Conservation (phyloP, 2,888 invertebrate genomes). For the Hypena proboscidalis region DNA sequence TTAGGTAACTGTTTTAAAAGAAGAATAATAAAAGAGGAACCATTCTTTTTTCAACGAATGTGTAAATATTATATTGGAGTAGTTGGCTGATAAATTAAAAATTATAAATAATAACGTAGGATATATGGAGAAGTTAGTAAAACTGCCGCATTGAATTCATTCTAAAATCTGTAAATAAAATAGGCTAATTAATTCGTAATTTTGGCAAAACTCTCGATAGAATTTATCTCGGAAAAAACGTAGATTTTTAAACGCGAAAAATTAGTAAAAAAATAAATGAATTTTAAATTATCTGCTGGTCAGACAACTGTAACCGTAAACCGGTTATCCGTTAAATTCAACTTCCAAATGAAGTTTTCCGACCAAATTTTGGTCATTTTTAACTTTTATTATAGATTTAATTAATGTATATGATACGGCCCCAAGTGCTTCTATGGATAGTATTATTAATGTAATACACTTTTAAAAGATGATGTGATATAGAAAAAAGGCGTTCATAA, state of each 20-base stretch:
- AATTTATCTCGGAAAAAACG: slow-evolving; percentile 28
- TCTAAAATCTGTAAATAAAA: slow-evolving; percentile 41
- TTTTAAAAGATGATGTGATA: slow-evolving; percentile 19
- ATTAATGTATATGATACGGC: slow-evolving; percentile 50
- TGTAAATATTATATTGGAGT: slow-evolving; percentile 4
- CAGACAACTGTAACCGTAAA: slow-evolving; percentile 50
- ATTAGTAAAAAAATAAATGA: slow-evolving; percentile 19
- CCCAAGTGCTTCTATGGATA: slow-evolving; percentile 55
- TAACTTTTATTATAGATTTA: slow-evolving; percentile 40
- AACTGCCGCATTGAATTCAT: slow-evolving; percentile 29
- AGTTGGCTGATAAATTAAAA: neutral
- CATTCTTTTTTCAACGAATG: too few relatives aligned
- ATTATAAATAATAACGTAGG: neutral
- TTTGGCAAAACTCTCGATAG: slow-evolving; percentile 28
- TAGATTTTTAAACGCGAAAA: slow-evolving; percentile 19
- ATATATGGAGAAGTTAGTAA: slow-evolving; percentile 14
- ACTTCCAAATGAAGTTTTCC: slow-evolving; percentile 61
- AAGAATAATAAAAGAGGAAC: too few relatives aligned
- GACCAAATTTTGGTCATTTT: slow-evolving; percentile 56
- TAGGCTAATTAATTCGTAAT: slow-evolving; percentile 28
- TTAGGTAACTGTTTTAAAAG: too few relatives aligned
- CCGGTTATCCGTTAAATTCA: slow-evolving; percentile 50
- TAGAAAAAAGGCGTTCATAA: slow-evolving; percentile 9
- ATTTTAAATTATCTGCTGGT: slow-evolving; percentile 63
- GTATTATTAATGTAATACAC: slow-evolving; percentile 40